Evolutionary conservation across 2,888 invertebrate species (phyloP), one percentile per base, ranked within the genome.

Genomic region (Drosophila macrothrix): DNA sequence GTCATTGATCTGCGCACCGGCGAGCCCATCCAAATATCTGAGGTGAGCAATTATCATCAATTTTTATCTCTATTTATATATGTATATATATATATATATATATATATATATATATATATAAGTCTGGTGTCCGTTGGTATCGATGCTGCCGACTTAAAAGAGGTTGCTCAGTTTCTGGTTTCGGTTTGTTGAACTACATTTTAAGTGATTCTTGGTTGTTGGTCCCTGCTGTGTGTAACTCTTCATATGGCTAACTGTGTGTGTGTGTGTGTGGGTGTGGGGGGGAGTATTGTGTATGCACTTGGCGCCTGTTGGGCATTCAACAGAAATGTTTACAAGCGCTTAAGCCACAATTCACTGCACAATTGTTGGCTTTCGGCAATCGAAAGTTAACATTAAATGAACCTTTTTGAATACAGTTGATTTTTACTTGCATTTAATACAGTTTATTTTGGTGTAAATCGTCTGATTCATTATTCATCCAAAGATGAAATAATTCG

Each of bases 1-100:
- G 94, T 97, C 67, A 94, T 97, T 69, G 98, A 99, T 94, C 96
- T 96, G 80, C 94, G 95, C 87, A 97, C 98, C 56, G 98, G 98
- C 49, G 98, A 98, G 94, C 94, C 97, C 64, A 94, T 98, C 77
- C 98, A 98, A 92, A 95, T 98, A 55, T 96, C 95, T 60, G 98
- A 98, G 94, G 97, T 97, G 94, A 94, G 95, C 93, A 43, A 29
- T 29, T 7, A 29, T 29, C 31, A 31, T 31, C 31, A 31, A 9
- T 33, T 33, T 37, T 14, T 31, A 37, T 31, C 6, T 43, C 10
- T 53, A 16, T 35, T 1, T 16, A 14, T 25, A 16, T 28, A 28
- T 28, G 19, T 31, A 16, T 25, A 35, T 14, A 43, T 52, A 16
- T 19, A 22, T 55, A 25, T 22, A 1, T 31, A 16, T 22, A 25